These are phyloP conservation scores for Cinclus cinclus DNA, from an alignment of 2,113 vertebrate genomes.

Conservation along the genomic window DNA sequence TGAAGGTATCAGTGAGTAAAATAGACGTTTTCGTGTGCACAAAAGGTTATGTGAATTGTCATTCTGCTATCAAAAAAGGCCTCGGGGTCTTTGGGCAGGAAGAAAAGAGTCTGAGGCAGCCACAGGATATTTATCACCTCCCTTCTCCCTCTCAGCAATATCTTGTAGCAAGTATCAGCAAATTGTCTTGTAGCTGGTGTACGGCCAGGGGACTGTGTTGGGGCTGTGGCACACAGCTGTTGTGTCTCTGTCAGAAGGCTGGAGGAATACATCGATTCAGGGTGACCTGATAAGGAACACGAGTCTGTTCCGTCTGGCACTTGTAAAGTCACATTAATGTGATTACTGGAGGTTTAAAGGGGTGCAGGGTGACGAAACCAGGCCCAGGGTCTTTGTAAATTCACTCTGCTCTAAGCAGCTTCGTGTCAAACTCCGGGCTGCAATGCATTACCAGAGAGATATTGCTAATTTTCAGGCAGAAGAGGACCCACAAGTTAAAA, in stretches of 20 bases:
- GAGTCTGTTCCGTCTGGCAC: not conserved
- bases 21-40: not conserved
- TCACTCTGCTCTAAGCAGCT: not conserved
- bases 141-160: not conserved
- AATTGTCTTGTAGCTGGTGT: not conserved
- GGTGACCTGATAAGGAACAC: not conserved
- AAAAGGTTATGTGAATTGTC: not conserved
- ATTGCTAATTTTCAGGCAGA: not conserved
- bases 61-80: not conserved
- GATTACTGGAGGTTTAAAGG: not conserved
- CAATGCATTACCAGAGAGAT: not conserved
- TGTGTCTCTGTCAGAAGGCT: not conserved
- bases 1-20: not conserved
- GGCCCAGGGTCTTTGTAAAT: not conserved
- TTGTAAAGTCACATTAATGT: not conserved
- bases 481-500: not conserved
- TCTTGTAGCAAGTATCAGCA: too few species aligned
- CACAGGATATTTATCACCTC: rapidly evolving
- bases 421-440: not conserved
- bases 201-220: not conserved
- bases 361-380: not conserved
- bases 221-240: not conserved
- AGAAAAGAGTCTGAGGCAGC: not conserved
- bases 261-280: not conserved
- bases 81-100: not conserved